A percentile compares a stretch with the other conserved stretches of the same genome.
Evolutionary conservation across 2,797 vertebrate genomes (phyloP).

Genomic region (Parauchenoglanis ngamensis): DNA sequence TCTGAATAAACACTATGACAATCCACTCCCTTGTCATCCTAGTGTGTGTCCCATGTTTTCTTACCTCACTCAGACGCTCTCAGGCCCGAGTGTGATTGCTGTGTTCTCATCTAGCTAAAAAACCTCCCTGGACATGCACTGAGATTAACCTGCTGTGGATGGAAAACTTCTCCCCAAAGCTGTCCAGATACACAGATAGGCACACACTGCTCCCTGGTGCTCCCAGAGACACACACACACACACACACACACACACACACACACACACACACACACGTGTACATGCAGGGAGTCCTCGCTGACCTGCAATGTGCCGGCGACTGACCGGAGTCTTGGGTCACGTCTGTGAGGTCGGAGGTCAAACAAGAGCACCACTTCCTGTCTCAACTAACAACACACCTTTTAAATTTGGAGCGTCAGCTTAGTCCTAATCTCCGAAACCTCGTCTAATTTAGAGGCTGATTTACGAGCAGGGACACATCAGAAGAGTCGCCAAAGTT

Average conservation of each 20-base stretch:
- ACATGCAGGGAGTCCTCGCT: background rate
- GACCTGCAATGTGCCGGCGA: conserved; percentile 29
- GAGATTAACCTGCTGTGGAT: background rate
- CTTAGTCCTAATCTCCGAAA: conserved; percentile 64
- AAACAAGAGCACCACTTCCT: conserved; percentile 74
- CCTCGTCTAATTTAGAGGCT: conserved; percentile 58
- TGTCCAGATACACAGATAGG: background rate
- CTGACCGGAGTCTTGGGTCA: conserved; percentile 58
- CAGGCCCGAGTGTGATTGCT: background rate
- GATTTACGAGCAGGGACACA: conserved; percentile 32
- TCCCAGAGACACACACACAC: background rate
- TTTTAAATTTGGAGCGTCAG: conserved; percentile 73
- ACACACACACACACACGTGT: background rate
- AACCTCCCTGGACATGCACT: background rate
- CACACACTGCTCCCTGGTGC: background rate
- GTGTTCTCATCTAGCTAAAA: too few species aligned
- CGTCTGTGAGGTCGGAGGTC: conserved; percentile 67
- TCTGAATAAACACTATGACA: too few species aligned
- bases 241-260: conserved; percentile 8
- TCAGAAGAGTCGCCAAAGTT: conserved; percentile 65
- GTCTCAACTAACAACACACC: conserved; percentile 61
- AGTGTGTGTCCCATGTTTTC: background rate
- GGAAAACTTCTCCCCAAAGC: background rate
- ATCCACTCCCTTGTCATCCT: too few species aligned
- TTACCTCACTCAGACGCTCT: background rate